Evolutionary conservation across 2,113 vertebrate genomes (phyloP).

Genomic region (Python bivittatus): DNA sequence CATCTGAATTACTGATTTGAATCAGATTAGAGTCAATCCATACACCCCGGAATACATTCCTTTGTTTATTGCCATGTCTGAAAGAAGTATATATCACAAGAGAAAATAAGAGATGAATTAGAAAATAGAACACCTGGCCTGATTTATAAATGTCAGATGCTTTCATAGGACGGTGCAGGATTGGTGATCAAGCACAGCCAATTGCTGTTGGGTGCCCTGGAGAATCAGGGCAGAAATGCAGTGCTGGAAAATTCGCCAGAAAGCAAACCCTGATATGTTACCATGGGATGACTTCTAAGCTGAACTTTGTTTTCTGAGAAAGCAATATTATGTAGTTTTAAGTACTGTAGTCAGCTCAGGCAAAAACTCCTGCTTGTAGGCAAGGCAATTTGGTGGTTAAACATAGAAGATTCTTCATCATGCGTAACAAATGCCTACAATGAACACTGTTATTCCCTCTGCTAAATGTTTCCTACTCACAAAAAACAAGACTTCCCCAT

Average conservation of each 20-base stretch:
- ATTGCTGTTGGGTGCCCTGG: neutral
- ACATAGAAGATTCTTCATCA: neutral
- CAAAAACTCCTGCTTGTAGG: neutral
- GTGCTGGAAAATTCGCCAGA: neutral
- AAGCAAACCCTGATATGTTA: conserved; percentile 18
- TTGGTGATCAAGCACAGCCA: neutral
- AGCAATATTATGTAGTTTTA: neutral
- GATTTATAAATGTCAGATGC: neutral
- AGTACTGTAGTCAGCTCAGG: neutral
- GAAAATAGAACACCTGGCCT: neutral
- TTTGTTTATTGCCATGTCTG: neutral
- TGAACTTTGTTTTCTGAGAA: neutral
- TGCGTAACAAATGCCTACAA: neutral
- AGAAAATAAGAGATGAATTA: neutral
- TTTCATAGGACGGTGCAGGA: neutral
- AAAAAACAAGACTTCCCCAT: neutral
- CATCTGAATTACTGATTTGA: neutral
- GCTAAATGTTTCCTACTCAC: neutral
- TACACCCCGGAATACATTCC: neutral
- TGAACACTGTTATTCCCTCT: neutral
- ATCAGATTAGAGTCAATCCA: neutral
- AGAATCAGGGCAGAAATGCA: neutral
- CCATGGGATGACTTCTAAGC: neutral
- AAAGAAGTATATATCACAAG: conserved; percentile 1
- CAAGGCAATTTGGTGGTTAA: neutral